Base-by-base conservation (phyloP, 2,113 vertebrate genomes). In the Cyanoderma ruficeps region DNA sequence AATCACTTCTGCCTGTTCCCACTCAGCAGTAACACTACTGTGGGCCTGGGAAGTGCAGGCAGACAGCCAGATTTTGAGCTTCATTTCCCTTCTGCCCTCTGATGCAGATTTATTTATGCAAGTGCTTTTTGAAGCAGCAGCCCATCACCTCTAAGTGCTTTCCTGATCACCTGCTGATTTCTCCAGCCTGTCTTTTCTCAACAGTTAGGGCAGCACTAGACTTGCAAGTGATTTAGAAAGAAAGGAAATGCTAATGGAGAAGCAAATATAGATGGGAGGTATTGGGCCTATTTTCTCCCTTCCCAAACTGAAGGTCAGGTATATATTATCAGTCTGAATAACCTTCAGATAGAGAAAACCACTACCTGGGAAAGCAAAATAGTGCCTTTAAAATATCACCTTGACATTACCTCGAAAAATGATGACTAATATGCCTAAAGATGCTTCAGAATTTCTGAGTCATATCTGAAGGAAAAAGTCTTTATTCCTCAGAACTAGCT, bases 81-180 rank as follows among this genome's bases (percentile, higher is more conserved):
- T 89, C 56, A 67, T 91, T 96, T 92, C 57, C 76, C 60, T 93
- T 78, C 69, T 89, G 91, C 77, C 60, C 28, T 71, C 25, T 71
- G 49, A 72, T 78, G n/a, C 56, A 91, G 60, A 92, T 87, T 92
- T 96, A 93, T 94, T 96, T 91, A 95, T 93, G 89, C 72, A 94
- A 91, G 65, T 84, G 72, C 37, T 78, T 92, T 95, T 47, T 89
- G 56, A 94, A 94, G 76, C 80, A 87, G 64, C 77, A 89, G 77
- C 87, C 89, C 77, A 91, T 87, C 96, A 92, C 93, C 83, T 95
- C 81, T 91, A 95, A 97, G 83, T 91, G 86, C 44, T 94, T 94
- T 81, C 81, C 85, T 95, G 80, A 92, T 92, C 87, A 84, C 65
- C 60, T 2, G 0, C 91, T 95, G 87, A 91, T 94, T 94, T 94